Evolutionary conservation across 1,140 invertebrate species (phyloP), one percentile per base, ranked within the genome.

Genomic region (Belonocnema kinseyi): DNA sequence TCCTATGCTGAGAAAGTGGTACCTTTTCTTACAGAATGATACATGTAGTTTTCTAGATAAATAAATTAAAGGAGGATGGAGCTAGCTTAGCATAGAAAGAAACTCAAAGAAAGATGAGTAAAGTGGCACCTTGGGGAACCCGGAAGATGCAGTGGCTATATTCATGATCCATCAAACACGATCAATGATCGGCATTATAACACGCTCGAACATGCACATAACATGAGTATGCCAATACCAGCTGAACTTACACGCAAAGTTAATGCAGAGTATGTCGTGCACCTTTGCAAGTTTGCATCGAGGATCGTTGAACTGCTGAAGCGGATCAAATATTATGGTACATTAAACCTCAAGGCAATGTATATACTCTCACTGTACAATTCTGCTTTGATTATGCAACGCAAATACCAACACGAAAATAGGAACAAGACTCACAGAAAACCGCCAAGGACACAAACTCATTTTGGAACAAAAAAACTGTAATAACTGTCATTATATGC

Each of bases 261-360:
- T 66, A 66, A 66, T 66, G 61, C 61, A 14, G 26, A 66, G 33
- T 33, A 66, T 66, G 40, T 66, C 40, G 26, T 66, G 33, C 61
- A 33, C 61, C 61, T 66, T 33, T 33, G 61, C 61, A 33, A 26
- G 26, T 66, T 33, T 33, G 40, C 61, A 46, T 66, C 26, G 40
- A 21, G 61, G 61, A 66, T 66, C 61, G 61, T 66, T 66, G 61
- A 66, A 66, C 61, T 66, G 26, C 61, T 66, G 21, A 66, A 66
- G 61, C 61, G 40, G 26, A 66, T 66, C 61, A 66, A 66, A 66
- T 33, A 66, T 66, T 66, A 66, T 66, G 61, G 61, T 66, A 66
- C 61, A 66, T 66, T 66, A 40, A 66, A 40, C 26, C 40, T 66
- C 61, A 66, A 66, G 61, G 61, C 61, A 40, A 33, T 66, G 61